Base-by-base conservation (phyloP, 2,797 vertebrate species). In the Microctenopoma stevenorrisi region DNA sequence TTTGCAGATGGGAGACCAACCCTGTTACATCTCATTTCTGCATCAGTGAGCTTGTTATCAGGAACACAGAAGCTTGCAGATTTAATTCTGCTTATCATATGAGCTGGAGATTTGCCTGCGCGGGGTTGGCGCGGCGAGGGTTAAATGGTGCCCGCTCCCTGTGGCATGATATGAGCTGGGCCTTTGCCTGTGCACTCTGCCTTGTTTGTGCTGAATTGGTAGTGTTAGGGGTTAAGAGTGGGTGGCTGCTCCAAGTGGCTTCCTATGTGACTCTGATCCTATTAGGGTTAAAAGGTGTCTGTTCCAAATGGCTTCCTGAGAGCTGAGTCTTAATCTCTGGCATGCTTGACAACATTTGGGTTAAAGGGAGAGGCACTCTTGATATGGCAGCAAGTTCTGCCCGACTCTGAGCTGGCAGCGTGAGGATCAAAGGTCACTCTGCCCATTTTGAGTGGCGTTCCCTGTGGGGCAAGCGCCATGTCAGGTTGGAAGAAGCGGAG, bases 111-210 rank as follows among this genome's bases (percentile, higher is more conserved):
- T 78, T 62, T 59, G 78, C 82, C 85, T 74, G 82, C 53, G 60
- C 68, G 25, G 33, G 67, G 71, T 70, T 93, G 90, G 90, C 87
- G 81, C 78, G 40, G 79, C 12, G 28, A 84, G 88, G 85, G 90
- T 92, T 91, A 91, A 91, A 68, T 9, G 18, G 58, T 86, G 89
- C 89, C 87, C 57, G 74, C 84, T 91, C 86, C 74, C 86, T 74
- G 85, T 90, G 88, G 88, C 89, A 86, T 84, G 84, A 89, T 89
- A 89, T 78, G 85, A 89, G 89, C 88, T 89, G 89, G 91, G 82
- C 71, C 64, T 84, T 66, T 87, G 91, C 91, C 89, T 85, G 82
- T 74, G 84, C 85, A 75, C 85, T 85, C 85, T 84, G 86, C 84
- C 81, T 87, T 76, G 78, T 85, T 84, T 79, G 63, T 18, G 48